phyloP scores from a whole-genome alignment of 2,113 vertebrate species.

The Paramormyrops kingsleyae region DNA sequence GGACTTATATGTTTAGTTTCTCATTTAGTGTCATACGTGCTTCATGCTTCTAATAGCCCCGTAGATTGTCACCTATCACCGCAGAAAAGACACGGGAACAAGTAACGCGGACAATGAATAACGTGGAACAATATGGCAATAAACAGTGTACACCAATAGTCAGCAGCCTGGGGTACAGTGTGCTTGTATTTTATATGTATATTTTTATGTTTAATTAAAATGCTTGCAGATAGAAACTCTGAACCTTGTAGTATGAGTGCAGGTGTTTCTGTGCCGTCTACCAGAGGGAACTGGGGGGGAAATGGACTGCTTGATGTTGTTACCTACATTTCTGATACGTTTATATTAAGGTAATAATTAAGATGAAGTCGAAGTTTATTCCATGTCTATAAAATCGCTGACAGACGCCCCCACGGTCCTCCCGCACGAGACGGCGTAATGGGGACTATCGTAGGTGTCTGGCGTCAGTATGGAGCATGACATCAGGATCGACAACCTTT shows the following conservation, averaged over 20 bases:
- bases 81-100: not conserved
- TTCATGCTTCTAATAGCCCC: not conserved
- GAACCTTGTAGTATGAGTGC: not conserved
- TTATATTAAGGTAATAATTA: not conserved
- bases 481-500: conserved; percentile 12
- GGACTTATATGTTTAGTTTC: not conserved
- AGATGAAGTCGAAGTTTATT: not conserved
- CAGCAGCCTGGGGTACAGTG: not conserved
- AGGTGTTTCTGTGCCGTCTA: not conserved
- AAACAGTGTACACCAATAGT: not conserved
- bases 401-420: not conserved
- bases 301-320: not conserved
- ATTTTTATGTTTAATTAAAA: not conserved
- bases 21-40: too few relatives aligned
- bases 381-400: not conserved
- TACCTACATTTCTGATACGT: not conserved
- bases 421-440: not conserved
- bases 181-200: not conserved
- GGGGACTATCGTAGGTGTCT: not conserved
- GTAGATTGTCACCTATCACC: not conserved
- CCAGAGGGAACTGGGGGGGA: not conserved
- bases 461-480: conserved; percentile 10
- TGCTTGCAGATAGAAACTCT: not conserved
- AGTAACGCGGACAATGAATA: not conserved
- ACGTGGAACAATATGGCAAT: not conserved